phyloP scores from a whole-genome alignment of 2,113 vertebrate genomes.

The Oryzias curvinotus region DNA sequence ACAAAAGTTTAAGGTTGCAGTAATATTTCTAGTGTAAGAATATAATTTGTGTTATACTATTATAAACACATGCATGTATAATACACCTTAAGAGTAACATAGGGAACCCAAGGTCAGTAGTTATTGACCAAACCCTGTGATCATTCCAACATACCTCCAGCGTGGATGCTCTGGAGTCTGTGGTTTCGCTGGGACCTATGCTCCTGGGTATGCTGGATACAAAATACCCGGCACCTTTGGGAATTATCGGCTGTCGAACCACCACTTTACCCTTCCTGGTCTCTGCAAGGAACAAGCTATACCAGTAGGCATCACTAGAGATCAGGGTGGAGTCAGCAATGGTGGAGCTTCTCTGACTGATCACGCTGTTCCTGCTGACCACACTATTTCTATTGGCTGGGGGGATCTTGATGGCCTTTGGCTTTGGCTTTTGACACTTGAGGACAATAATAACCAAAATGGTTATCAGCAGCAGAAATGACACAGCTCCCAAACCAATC shows the following conservation, averaged over 20 bases:
- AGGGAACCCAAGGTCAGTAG: too few species aligned
- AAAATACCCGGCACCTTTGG: conserved; percentile 76
- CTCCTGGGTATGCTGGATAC: conserved; percentile 80
- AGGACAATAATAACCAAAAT: conserved; percentile 76
- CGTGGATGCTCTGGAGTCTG: conserved; percentile 78
- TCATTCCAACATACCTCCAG: conserved; percentile 69
- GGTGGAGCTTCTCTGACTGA: conserved; percentile 78
- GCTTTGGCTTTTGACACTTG: conserved; percentile 78
- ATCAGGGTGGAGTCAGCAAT: conserved; percentile 78
- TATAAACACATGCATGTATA: too few species aligned
- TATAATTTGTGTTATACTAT: too few species aligned
- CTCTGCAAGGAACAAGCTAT: conserved; percentile 78
- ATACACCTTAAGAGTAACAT: too few species aligned
- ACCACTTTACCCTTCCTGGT: conserved; percentile 80
- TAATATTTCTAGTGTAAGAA: too few species aligned
- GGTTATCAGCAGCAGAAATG: conserved; percentile 76
- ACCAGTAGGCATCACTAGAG: conserved; percentile 82
- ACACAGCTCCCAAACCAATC: conserved; percentile 75
- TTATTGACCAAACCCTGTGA: not conserved
- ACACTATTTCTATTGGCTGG: conserved; percentile 69
- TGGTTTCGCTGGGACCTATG: conserved; percentile 73
- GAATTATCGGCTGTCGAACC: conserved; percentile 75
- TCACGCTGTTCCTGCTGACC: conserved; percentile 72
- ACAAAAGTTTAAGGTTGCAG: too few species aligned
- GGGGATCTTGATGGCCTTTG: conserved; percentile 67